Conservation (phyloP, 2,797 vertebrate genomes). For the Myotis planiceps region DNA sequence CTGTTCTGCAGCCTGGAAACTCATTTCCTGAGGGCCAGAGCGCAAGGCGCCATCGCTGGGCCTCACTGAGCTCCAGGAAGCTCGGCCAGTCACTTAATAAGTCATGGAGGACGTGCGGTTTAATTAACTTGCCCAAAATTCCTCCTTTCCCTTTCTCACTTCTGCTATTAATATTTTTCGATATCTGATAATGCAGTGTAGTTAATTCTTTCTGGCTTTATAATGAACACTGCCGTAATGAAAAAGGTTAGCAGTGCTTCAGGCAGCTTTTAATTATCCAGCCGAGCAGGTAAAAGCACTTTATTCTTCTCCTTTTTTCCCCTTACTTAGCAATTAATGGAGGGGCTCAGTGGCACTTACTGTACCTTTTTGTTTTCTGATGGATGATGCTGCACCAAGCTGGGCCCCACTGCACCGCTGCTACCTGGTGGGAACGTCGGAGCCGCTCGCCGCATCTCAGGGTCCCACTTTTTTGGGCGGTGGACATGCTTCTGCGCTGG, state of each 20-base stretch:
- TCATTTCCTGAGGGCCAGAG: slow-evolving; percentile 63
- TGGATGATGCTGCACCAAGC: background rate
- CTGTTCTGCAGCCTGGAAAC: background rate
- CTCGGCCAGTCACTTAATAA: slow-evolving; percentile 81
- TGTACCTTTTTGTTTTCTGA: slow-evolving; percentile 63
- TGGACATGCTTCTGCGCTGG: background rate
- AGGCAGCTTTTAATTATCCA: slow-evolving; percentile 86
- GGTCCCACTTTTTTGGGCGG: background rate
- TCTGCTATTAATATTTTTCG: slow-evolving; percentile 86
- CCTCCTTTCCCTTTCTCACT: slow-evolving; percentile 79
- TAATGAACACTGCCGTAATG: slow-evolving; percentile 83
- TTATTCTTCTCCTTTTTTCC: slow-evolving; percentile 48
- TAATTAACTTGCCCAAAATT: slow-evolving; percentile 87
- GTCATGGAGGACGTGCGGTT: slow-evolving; percentile 81
- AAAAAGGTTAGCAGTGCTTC: slow-evolving; percentile 81
- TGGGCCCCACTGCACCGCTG: slow-evolving; percentile 32
- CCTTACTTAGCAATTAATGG: slow-evolving; percentile 64
- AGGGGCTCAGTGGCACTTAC: slow-evolving; percentile 53
- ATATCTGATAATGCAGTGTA: slow-evolving; percentile 85
- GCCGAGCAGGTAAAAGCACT: slow-evolving; percentile 81
- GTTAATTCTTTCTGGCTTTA: slow-evolving; percentile 87
- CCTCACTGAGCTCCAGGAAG: slow-evolving; percentile 59
- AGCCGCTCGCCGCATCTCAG: background rate
- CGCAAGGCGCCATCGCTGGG: background rate
- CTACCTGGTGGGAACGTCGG: background rate